Base-by-base conservation (phyloP, 2,888 invertebrate genomes). In the Cremastinae sp. region DNA sequence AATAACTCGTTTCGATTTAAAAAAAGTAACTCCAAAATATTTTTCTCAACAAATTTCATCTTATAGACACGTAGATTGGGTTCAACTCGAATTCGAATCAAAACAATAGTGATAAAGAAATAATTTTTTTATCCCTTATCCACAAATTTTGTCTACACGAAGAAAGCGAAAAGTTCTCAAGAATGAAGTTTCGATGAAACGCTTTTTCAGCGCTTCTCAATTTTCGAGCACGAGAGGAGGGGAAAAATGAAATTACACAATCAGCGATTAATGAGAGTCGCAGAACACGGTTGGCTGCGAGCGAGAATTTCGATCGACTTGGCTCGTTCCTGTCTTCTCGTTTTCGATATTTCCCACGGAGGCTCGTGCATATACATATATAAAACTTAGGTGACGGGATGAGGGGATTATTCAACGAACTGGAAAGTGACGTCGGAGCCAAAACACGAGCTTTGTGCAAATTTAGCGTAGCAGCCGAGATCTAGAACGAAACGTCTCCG, bases 391-490 rank as follows among this genome's bases (percentile, higher is more conserved):
- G 28, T 4, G 47, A 1, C 9, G 45, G 45, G 9, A 8, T n/a
- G 12, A n/a, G 39, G 28, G 28, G 20, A 66, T 55, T 66, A 28
- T 45, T 43, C 18, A 45, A 45, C 41, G 18, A 43, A 55, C 4
- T 28, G 35, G 18, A 55, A 45, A 66, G 53, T 53, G 53, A 65
- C 66, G 37, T 20, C 10, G 7, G 58, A 56, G 14, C 39, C 39
- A 41, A 39, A 4, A 8, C 37, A 64, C 37, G 47, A 43, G 45
- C 66, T 43, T 47, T 45, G 66, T 47, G 66, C 66, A 56, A 68
- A 68, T 68, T 56, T 68, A 45, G 39, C 66, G 8, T 56, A 37
- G 37, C 47, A 18, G 37, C 56, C 18, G n/a, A 66, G 53, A 66
- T 45, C 28, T 43, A 41, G 35, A 53, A 53, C 65, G 65, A 45